These are phyloP conservation scores for Brachypterus glaber DNA, from an alignment of 2,888 invertebrate species.

Conservation along the genomic window DNA sequence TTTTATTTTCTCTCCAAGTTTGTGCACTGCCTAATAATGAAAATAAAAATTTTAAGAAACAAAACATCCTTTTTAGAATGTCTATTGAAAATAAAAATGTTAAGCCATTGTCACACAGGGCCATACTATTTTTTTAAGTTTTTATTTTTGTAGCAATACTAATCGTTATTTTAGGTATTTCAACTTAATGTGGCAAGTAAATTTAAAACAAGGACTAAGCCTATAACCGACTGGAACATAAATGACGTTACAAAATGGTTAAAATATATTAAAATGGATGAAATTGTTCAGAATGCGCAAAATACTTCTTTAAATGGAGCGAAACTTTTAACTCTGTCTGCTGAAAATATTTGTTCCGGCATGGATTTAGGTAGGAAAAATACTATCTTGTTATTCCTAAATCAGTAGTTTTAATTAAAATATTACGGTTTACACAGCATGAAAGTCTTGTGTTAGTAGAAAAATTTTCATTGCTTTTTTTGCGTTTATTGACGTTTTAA, in stretches of 20 bases:
- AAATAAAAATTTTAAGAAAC: too few relatives aligned
- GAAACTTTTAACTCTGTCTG: slow-evolving; percentile 45
- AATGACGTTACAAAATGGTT: slow-evolving; percentile 53
- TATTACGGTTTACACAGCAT: not conserved
- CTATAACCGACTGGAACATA: slow-evolving; percentile 47
- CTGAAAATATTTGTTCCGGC: slow-evolving; percentile 40
- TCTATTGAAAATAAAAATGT: too few relatives aligned
- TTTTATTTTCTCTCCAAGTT: too few relatives aligned
- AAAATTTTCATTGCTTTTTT: too few relatives aligned
- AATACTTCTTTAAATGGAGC: slow-evolving; percentile 48
- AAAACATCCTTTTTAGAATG: too few relatives aligned
- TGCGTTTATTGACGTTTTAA: too few relatives aligned
- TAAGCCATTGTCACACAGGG: too few relatives aligned
- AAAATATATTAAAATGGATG: slow-evolving; percentile 43
- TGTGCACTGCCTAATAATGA: too few relatives aligned
- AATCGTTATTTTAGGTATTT: slow-evolving; percentile 36
- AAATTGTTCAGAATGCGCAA: slow-evolving; percentile 41
- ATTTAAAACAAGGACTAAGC: slow-evolving; percentile 35
- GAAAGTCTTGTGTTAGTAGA: too few relatives aligned
- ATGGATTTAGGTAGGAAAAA: slow-evolving; percentile 39
- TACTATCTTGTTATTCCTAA: slow-evolving; percentile 5
- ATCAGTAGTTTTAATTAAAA: not conserved
- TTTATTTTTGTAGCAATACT: too few relatives aligned
- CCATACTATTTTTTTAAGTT: too few relatives aligned
- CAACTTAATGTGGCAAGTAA: slow-evolving; percentile 37